A percentile compares a stretch with the other conserved stretches of the same genome.
Evolutionary conservation across 2,113 vertebrate species (phyloP).

Genomic region (Lepidothrix coronata): DNA sequence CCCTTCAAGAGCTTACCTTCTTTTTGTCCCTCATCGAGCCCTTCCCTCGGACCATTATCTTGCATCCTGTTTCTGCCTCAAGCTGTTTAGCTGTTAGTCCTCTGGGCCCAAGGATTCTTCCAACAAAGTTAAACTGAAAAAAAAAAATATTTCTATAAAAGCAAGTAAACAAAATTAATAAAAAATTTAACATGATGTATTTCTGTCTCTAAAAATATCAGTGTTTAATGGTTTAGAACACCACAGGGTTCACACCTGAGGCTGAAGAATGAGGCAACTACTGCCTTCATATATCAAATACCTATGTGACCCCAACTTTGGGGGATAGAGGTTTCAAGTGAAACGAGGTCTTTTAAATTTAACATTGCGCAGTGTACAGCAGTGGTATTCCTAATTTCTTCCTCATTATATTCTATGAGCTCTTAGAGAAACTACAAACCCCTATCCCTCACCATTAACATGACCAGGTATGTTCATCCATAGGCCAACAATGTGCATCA

Average conservation of each 20-base stretch:
- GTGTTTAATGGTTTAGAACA: background rate
- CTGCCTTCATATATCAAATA: background rate
- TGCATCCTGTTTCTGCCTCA: constrained; percentile 98
- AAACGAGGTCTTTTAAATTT: background rate
- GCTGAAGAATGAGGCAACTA: background rate
- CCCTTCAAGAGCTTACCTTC: constrained; percentile 82
- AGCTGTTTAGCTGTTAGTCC: constrained; percentile 98
- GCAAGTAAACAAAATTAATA: background rate
- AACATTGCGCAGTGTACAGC: background rate
- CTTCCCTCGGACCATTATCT: constrained; percentile 99
- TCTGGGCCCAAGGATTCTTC: constrained; percentile 96
- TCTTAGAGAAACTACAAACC: background rate
- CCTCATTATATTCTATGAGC: background rate
- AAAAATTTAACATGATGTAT: background rate
- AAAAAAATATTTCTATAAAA: background rate
- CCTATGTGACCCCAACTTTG: rapidly evolving
- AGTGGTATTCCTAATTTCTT: background rate
- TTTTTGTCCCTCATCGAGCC: constrained; percentile 99
- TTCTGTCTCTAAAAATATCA: background rate
- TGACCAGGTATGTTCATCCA: background rate
- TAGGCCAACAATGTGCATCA: background rate
- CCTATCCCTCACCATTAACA: background rate
- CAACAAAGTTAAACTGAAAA: constrained; percentile 95
- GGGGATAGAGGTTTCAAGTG: background rate
- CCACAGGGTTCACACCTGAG: background rate